phyloP scores from a whole-genome alignment of 2,888 invertebrate genomes.

The Sarcophaga caerulescens region DNA sequence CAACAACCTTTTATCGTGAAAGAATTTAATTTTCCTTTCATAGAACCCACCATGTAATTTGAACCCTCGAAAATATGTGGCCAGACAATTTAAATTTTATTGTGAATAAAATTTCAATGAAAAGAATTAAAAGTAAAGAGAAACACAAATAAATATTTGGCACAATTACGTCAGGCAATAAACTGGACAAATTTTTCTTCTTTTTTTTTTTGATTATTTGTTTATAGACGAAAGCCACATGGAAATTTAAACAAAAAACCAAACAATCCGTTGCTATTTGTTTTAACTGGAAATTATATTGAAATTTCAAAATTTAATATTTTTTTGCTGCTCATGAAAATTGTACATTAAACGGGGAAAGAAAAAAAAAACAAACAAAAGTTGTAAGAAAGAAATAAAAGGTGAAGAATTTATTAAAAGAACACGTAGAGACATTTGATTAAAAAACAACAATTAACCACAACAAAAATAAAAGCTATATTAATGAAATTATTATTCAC shows the following conservation, averaged over 20 bases:
- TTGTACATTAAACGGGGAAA: slow-evolving; percentile 24
- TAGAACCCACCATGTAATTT: too few species aligned
- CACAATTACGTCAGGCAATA: neutral
- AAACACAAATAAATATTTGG: neutral
- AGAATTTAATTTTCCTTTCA: too few species aligned
- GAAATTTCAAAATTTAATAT: neutral
- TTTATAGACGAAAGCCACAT: neutral
- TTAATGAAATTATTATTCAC: too few species aligned
- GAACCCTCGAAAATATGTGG: too few species aligned
- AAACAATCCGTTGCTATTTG: too few species aligned
- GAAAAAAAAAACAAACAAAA: neutral
- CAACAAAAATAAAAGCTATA: too few species aligned
- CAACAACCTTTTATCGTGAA: too few species aligned
- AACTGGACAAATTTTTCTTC: neutral
- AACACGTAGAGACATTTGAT: slow-evolving; percentile 47
- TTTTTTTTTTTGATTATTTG: neutral
- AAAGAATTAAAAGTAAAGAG: neutral
- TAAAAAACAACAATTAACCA: neutral
- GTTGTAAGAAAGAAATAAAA: slow-evolving; percentile 2
- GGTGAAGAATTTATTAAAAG: slow-evolving; percentile 39
- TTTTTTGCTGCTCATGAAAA: slow-evolving; percentile 2
- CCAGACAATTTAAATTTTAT: neutral
- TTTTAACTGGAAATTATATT: too few species aligned
- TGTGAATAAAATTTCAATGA: neutral
- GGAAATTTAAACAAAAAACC: neutral